Conservation (phyloP, 2,797 vertebrate genomes). For the Cossypha polioptera region DNA sequence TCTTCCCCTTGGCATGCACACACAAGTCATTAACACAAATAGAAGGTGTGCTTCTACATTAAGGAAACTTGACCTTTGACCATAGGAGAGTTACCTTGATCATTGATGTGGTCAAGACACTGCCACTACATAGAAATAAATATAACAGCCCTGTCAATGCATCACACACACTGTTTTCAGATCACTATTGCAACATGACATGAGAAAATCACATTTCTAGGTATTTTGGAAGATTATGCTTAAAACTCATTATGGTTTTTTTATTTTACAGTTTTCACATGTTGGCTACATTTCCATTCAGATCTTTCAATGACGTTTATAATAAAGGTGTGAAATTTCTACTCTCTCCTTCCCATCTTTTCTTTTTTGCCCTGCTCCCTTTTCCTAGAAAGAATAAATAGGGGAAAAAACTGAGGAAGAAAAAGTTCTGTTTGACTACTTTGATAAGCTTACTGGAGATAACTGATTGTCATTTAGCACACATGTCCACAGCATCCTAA, state of each 20-base stretch:
- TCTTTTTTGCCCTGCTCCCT: fast-evolving
- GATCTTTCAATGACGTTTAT: background rate
- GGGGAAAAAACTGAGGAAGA: background rate
- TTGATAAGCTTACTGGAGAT: background rate
- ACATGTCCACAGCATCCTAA: background rate
- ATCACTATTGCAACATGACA: background rate
- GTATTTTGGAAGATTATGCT: background rate
- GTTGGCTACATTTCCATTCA: background rate
- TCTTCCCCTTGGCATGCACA: background rate
- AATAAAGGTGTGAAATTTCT: background rate
- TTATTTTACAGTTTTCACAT: background rate
- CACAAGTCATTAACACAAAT: background rate
- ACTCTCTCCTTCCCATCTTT: background rate
- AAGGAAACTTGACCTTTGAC: background rate
- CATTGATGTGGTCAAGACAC: background rate
- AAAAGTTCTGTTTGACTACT: background rate
- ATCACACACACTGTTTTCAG: background rate
- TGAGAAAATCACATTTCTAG: background rate
- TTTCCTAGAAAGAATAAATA: background rate
- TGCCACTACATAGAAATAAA: background rate
- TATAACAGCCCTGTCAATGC: background rate
- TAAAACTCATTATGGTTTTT: background rate
- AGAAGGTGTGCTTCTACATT: background rate
- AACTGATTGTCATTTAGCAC: background rate
- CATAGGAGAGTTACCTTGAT: background rate